phyloP scores from a whole-genome alignment of 2,113 vertebrate genomes.

The Lophius piscatorius region DNA sequence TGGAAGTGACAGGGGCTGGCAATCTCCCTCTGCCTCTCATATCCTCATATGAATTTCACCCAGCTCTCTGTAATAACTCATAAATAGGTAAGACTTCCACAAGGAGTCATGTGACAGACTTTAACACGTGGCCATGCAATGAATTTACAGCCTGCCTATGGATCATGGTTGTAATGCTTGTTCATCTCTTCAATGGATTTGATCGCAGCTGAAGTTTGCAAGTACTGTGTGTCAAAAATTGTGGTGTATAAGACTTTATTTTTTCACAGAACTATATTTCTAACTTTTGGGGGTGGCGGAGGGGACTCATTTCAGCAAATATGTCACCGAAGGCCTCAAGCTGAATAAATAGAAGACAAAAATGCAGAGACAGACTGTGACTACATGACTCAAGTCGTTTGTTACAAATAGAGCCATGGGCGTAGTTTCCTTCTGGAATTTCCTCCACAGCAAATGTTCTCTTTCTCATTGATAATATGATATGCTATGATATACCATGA shows the following conservation, averaged over 20 bases:
- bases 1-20: slow-evolving; percentile 61
- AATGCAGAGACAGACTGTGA: slow-evolving; percentile 37
- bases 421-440: slow-evolving; percentile 12
- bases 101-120: slow-evolving; percentile 27
- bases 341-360: slow-evolving; percentile 61
- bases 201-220: slow-evolving; percentile 39
- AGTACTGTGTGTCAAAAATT: slow-evolving; percentile 20
- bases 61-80: slow-evolving; percentile 56
- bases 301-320: slow-evolving; percentile 52
- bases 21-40: slow-evolving; percentile 51
- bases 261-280: slow-evolving; percentile 41
- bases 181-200: slow-evolving; percentile 32
- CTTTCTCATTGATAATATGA: slow-evolving; percentile 18
- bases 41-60: slow-evolving; percentile 54
- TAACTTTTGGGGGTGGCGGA: slow-evolving; percentile 52
- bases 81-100: slow-evolving; percentile 44
- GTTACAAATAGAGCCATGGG: slow-evolving; percentile 50
- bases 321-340: slow-evolving; percentile 61
- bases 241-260: slow-evolving; percentile 23
- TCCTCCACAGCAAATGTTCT: slow-evolving; percentile 7
- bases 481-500: too few species aligned
- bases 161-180: slow-evolving; percentile 51
- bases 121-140: slow-evolving; percentile 5
- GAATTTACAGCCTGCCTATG: slow-evolving; percentile 33
- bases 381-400: slow-evolving; percentile 48